Percentiles rank a stretch among this genome's conserved stretches.
Evolutionary conservation across 2,797 vertebrate genomes (phyloP).

Genomic region (Lophius americanus): DNA sequence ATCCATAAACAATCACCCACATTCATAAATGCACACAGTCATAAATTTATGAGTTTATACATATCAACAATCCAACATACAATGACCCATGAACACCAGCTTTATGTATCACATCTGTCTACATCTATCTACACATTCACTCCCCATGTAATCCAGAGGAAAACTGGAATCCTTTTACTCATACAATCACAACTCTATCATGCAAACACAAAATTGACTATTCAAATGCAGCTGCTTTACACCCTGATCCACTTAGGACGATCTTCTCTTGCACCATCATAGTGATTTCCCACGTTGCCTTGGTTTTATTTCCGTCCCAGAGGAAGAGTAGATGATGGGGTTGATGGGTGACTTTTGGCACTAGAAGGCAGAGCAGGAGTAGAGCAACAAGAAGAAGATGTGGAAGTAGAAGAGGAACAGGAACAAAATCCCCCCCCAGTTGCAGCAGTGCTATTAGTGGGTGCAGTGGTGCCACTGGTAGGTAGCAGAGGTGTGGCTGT

Average conservation of each 20-base stretch:
- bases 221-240: slow-evolving; percentile 47
- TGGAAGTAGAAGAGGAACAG: slow-evolving; percentile 79
- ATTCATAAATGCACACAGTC: slow-evolving; percentile 64
- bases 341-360: slow-evolving; percentile 83
- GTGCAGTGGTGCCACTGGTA: slow-evolving; percentile 42
- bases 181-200: slow-evolving; percentile 47
- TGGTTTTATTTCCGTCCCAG: slow-evolving; percentile 81
- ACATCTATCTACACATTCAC: slow-evolving; percentile 68
- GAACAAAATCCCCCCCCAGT: slow-evolving; percentile 66
- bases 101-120: slow-evolving; percentile 51
- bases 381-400: slow-evolving; percentile 77
- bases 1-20: slow-evolving; percentile 65
- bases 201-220: slow-evolving; percentile 49
- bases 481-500: slow-evolving; percentile 54
- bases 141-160: slow-evolving; percentile 47
- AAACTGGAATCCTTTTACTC: slow-evolving; percentile 48
- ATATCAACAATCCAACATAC: slow-evolving; percentile 68
- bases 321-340: slow-evolving; percentile 79
- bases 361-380: slow-evolving; percentile 84
- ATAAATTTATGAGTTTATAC: slow-evolving; percentile 69
- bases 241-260: slow-evolving; percentile 35
- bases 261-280: slow-evolving; percentile 49
- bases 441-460: slow-evolving; percentile 60
- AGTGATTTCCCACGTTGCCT: slow-evolving; percentile 42
- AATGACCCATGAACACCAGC: slow-evolving; percentile 56